Base-by-base conservation (phyloP, 2,888 invertebrate species). In the Tigriopus californicus region DNA sequence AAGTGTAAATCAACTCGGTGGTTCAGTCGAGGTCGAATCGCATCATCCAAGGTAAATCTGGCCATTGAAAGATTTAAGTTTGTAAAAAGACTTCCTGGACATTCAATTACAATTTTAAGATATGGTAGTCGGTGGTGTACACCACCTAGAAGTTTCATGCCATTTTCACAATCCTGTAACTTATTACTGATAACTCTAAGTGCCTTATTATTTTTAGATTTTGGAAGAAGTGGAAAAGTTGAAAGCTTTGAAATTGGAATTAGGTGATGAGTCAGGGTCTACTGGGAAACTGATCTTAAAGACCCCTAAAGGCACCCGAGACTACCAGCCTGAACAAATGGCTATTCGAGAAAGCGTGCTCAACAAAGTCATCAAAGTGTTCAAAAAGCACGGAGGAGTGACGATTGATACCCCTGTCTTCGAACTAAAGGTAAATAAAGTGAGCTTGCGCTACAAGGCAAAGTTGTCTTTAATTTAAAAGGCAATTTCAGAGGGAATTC, bases 351-450 rank as follows among this genome's bases (percentile, higher is more conserved):
- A 88, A 62, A 68, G 69, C 62, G 88, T 91, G 1, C 75, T 99
- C 64, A 79, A 84, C 62, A 89, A 85, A 72, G 88, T 98, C 63
- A 77, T 86, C 22, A 72, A 78, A 4, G 85, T 91, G 60, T 99
- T 99, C 70, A 91, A 95, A 70, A 83, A 83, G 64, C 97, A 99
- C 68, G 98, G 98, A 44, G 98, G 94, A 18, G 92, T 91, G 69
- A 89, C 92, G 20, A 94, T 99, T 68, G 98, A 99, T 68, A 97
- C 97, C 24, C 97, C 97, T 48, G 87, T 97, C 18, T 95, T 97
- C 76, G 97, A 97, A 73, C 74, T 95, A 15, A 95, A 89, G 79
- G 91, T 89, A 70, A 60, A 33, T 33, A 33, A 33, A 33, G n/a
- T 12, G 42, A n/a, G 11, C 11, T 42, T 11, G 11, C 11, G n/a